These are phyloP conservation scores for Rhinoraja longicauda DNA, from an alignment of 2,797 vertebrate species.

Conservation along the genomic window DNA sequence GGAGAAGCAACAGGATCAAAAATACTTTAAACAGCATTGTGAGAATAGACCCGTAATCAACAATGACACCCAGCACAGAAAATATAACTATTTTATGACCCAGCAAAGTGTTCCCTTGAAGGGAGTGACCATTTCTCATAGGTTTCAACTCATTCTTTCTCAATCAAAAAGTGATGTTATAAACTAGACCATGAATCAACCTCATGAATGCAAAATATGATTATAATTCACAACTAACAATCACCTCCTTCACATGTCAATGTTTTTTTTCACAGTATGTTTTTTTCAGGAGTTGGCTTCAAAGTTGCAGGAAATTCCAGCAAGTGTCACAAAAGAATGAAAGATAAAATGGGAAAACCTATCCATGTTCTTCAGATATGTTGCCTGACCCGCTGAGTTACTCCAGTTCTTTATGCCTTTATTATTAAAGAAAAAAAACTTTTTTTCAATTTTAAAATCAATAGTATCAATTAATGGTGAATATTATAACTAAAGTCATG, in stretches of 20 bases:
- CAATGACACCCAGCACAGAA: background rate
- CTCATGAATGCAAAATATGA: background rate
- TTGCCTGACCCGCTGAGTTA: no score
- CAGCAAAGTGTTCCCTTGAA: background rate
- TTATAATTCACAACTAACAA: background rate
- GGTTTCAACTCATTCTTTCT: background rate
- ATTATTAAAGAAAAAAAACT: background rate
- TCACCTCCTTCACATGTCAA: background rate
- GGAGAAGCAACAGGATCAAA: background rate
- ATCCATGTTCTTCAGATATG: no score
- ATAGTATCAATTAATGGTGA: background rate
- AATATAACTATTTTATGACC: background rate
- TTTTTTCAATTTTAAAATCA: background rate
- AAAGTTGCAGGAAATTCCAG: background rate
- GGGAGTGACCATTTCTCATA: background rate
- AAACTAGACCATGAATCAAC: background rate
- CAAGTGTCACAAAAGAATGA: background rate
- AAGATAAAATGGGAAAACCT: background rate
- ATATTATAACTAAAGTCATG: background rate
- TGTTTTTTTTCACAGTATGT: background rate
- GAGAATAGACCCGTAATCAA: background rate
- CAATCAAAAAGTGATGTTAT: background rate
- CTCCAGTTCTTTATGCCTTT: no score
- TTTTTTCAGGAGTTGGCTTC: background rate
- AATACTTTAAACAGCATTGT: background rate